Conservation (phyloP, 1,140 invertebrate genomes). For the Aleiodes sp. region DNA sequence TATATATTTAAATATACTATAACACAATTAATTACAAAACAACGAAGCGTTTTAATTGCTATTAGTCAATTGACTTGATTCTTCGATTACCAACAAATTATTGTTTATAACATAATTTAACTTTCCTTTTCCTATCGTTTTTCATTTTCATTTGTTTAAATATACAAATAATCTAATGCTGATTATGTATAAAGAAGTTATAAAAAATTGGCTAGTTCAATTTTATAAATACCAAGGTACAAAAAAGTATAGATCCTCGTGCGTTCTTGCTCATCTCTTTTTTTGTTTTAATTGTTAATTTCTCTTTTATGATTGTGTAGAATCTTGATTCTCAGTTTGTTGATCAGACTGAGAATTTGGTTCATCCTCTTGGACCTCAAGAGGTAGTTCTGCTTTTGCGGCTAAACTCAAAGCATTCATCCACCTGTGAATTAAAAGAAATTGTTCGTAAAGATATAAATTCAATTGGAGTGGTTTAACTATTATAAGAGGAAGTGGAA, state of each 20-base stretch:
- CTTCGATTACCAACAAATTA: slow-evolving; percentile 29
- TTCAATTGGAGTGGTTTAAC: too few relatives aligned
- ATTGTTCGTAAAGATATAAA: too few relatives aligned
- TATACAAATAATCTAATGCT: slow-evolving; percentile 47
- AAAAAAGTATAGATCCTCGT: slow-evolving; percentile 29
- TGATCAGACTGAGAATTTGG: background rate
- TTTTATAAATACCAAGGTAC: slow-evolving; percentile 44
- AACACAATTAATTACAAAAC: slow-evolving; percentile 63
- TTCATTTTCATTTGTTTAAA: slow-evolving; percentile 40
- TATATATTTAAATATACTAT: slow-evolving; percentile 63
- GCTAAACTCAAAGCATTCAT: slow-evolving; percentile 47
- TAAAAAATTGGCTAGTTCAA: slow-evolving; percentile 54
- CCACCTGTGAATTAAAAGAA: slow-evolving; percentile 38
- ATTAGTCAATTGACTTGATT: slow-evolving; percentile 48
- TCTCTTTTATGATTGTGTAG: background rate
- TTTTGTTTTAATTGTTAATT: background rate
- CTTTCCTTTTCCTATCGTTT: too few relatives aligned
- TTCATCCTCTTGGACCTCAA: background rate
- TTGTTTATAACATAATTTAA: slow-evolving; percentile 51
- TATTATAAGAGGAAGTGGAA: too few relatives aligned
- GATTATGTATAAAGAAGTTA: slow-evolving; percentile 42
- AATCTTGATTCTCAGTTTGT: background rate
- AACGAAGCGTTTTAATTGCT: slow-evolving; percentile 57
- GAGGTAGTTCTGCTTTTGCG: slow-evolving; percentile 48
- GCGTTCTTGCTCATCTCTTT: slow-evolving; percentile 1